Conservation (phyloP, 2,113 vertebrate species). For the Holacanthus passer region DNA sequence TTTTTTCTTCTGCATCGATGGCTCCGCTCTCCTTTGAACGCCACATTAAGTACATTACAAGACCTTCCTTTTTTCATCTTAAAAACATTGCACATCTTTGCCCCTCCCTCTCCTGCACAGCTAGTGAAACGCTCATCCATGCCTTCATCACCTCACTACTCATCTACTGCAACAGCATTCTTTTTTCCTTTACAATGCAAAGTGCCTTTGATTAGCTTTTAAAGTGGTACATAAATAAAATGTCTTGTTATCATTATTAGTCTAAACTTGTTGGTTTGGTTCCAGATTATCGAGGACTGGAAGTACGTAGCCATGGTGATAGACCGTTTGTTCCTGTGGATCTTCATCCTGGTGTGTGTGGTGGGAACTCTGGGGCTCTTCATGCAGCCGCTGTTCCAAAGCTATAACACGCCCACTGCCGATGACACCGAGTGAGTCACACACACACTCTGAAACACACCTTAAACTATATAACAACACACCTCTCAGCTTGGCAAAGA, state of each 20-base stretch:
- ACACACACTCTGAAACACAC: slow-evolving; percentile 11
- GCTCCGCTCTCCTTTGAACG: no score
- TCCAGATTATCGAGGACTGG: slow-evolving; percentile 88
- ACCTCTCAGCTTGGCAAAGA: neutral
- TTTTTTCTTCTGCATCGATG: no score
- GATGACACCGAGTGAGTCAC: slow-evolving; percentile 77
- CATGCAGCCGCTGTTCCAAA: slow-evolving; percentile 87
- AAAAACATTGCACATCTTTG: no score
- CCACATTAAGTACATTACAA: no score
- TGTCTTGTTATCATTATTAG: neutral
- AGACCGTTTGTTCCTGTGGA: slow-evolving; percentile 87
- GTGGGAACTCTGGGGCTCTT: slow-evolving; percentile 87
- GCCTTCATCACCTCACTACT: no score
- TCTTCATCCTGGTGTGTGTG: slow-evolving; percentile 88
- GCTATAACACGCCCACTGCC: slow-evolving; percentile 81
- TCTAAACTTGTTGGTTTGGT: slow-evolving; percentile 27
- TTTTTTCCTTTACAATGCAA: no score
- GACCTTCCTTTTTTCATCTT: no score
- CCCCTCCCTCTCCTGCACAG: no score
- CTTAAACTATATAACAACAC: slow-evolving; percentile 1
- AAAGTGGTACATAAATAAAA: no score
- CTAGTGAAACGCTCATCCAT: no score
- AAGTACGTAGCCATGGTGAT: slow-evolving; percentile 89
- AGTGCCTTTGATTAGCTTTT: no score
- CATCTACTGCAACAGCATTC: no score